Base-by-base conservation (phyloP, 2,888 invertebrate genomes). In the Tortricodes alternella region DNA sequence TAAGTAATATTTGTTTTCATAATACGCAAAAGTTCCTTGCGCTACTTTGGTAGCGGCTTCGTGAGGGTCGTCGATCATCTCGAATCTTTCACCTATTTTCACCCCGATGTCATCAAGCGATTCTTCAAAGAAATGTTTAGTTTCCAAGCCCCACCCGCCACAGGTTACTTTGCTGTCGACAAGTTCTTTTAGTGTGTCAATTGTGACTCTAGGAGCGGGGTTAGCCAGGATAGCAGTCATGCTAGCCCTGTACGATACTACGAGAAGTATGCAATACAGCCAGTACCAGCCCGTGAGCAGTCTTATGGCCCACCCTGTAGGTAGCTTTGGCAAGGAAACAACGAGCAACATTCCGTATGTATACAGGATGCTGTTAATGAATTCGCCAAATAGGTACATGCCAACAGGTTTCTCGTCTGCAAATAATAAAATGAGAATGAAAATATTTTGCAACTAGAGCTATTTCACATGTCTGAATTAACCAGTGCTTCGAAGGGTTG, bases 231-330 rank as follows among this genome's bases (percentile, higher is more conserved):
- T 95, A 0, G 96, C 96, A 0, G 96, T 96, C 93, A 97, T 94
- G 67, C 96, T 96, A 0, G 96, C 96, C 70, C 95, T 87, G 75
- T 97, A 97, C 0, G 95, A 93, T 0, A 96, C 95, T 0, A 95
- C 95, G 3, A 96, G 91, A 2, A 96, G 87, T 59, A 96, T 93
- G 70, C 95, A 95, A 74, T 96, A 97, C 1, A 96, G 78, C 96
- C 96, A 97, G 83, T 96, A 97, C 94, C 96, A 96, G 0, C 97
- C 96, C 1, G 96, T 96, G 9, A 97, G 87, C 21, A 96, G 87
- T 27, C 96, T 90, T 35, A 97, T 87, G 0, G 96, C 94, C 96
- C 96, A 96, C 11, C 94, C 95, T 11, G 92, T 91, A 0, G 96
- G 96, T 64, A 96, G 86, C 70, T 92, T 93, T 0, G 96, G 96